phyloP scores from a whole-genome alignment of 2,113 vertebrate species.

The Eira barbara region DNA sequence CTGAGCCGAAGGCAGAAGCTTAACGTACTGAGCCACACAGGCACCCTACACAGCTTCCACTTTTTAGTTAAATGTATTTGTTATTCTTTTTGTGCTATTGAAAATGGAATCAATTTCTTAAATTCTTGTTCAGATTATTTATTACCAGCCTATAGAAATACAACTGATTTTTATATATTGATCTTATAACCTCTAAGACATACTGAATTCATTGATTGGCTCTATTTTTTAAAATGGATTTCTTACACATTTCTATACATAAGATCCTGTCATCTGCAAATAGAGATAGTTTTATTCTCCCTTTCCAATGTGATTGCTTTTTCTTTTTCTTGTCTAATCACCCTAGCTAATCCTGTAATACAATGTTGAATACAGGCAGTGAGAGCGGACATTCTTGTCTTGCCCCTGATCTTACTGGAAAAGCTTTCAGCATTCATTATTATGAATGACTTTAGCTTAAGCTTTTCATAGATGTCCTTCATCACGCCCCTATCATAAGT shows the following conservation, averaged over 20 bases:
- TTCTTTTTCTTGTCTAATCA: not conserved
- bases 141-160: not conserved
- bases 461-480: not conserved
- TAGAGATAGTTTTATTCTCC: not conserved
- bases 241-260: not conserved
- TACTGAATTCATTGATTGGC: not conserved
- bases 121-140: not conserved
- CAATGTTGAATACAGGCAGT: no score
- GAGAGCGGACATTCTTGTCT: no score
- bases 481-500: not conserved
- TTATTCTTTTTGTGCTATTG: not conserved
- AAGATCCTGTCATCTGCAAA: not conserved
- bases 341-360: no score
- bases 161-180: not conserved
- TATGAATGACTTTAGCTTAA: no score
- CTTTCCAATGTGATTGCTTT: not conserved
- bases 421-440: no score
- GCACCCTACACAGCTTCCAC: not conserved
- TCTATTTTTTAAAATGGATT: not conserved
- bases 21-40: no score
- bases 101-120: not conserved
- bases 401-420: no score
- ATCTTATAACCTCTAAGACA: not conserved
- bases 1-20: no score
- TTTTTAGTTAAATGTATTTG: not conserved